These are phyloP conservation scores for Rafetus swinhoei DNA, from an alignment of 2,113 vertebrate genomes.

Conservation along the genomic window DNA sequence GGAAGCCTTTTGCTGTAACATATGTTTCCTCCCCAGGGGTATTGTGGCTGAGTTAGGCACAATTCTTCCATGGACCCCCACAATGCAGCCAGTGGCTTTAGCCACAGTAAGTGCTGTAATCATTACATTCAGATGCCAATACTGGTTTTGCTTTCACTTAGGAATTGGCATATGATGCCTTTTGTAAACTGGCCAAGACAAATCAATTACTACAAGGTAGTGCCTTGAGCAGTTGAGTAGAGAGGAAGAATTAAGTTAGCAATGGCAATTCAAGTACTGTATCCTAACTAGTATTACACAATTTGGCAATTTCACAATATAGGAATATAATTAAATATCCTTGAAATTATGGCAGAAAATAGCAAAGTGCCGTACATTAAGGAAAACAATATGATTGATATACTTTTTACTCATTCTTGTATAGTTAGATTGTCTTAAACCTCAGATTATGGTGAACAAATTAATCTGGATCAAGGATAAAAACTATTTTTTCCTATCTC, in stretches of 20 bases:
- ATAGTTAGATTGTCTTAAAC: slow-evolving; percentile 27
- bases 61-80: not conserved
- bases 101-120: slow-evolving; percentile 7
- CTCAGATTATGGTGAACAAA: slow-evolving; percentile 24
- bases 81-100: not conserved
- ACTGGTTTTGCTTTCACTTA: slow-evolving; percentile 59
- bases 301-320: not conserved
- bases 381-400: not conserved
- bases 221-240: slow-evolving; percentile 15
- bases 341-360: not conserved
- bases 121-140: slow-evolving; percentile 16
- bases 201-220: slow-evolving; percentile 41
- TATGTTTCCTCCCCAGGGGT: rapidly evolving
- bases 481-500: slow-evolving; percentile 40
- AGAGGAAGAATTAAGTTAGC: slow-evolving; percentile 50
- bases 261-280: not conserved
- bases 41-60: not conserved
- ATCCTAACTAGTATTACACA: not conserved
- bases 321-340: not conserved
- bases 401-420: slow-evolving; percentile 19
- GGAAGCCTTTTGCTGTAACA: not conserved
- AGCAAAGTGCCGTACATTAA: not conserved
- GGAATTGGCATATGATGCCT: slow-evolving; percentile 44
- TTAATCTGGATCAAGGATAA: slow-evolving; percentile 32
- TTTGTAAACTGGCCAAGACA: slow-evolving; percentile 32